Base-by-base conservation (phyloP, 92 coral and sea anemone species). In the Paramuricea clavata region DNA sequence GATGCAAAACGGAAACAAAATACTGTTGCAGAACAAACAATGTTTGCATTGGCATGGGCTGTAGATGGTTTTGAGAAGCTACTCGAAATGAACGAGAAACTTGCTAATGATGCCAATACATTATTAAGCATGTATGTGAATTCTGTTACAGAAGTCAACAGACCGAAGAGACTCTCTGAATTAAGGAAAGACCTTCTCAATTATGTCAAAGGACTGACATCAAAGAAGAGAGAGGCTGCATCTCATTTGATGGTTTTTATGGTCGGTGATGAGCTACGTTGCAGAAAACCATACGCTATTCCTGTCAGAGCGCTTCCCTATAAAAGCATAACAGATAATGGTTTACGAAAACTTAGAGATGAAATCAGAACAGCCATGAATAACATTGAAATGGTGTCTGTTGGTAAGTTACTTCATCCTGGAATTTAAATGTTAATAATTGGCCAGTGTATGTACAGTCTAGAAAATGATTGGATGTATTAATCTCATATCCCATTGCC, bases 11-110 rank as follows among this genome's bases (percentile, higher is more conserved):
- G 42, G 59, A 47, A 26, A 41, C 87, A 72, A 34, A 56, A 43
- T 27, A 88, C 78, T 88, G 94, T 85, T 23, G 52, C 76, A 56
- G 94, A 88, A 60, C 76, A 88, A 49, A 34, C 81, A 9, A 44
- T 88, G 47, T 88, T 88, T 91, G 92, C 90, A 13, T 67, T 88
- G n/a, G 92, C 94, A 13, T 91, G 92, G 94, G 74, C 71, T 9
- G 71, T 88, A 10, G 92, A 83, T 41, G 94, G 76, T 16, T 88
- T 43, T 54, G 82, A 73, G 25, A 84, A 85, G 31, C 64, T 85
- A 52, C 2, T 83, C 50, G 65, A 25, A 12, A 23, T 69, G 64
- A 88, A 85, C 43, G 74, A 28, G 15, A 68, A 39, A 23, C 19
- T 88, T 11, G 23, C 61, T 49, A 5, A 11, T 41, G 17, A 21